Base-by-base conservation (phyloP, 2,888 invertebrate genomes). In the Geotrupes spiniger region DNA sequence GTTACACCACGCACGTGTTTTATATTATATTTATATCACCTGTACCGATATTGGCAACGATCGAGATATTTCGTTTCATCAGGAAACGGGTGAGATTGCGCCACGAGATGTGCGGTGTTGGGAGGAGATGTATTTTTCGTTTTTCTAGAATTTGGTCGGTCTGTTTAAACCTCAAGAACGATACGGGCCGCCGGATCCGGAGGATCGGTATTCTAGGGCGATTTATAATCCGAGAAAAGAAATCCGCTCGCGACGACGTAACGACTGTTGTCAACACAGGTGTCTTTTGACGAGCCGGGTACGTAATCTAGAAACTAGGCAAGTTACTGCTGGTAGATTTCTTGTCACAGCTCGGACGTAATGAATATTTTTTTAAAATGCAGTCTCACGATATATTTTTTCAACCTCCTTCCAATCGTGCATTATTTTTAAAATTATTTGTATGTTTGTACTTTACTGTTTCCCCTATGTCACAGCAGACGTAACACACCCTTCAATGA, bases 151-250 rank as follows among this genome's bases (percentile, higher is more conserved):
- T 11, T 33, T 49, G 16, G 3, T 41, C 2, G 49, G 49, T 4
- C 11, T 49, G 26, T 45, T 49, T 21, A 41, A 49, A 37, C 17
- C 16, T 25, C 37, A 42, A n/a, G 45, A 45, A 21, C 14, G 11
- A n/a, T 49, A 15, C 21, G 49, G 49, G 29, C 49, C 49, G 2
- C 49, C 49, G 10, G 49, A 49, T 45, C 31, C 49, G 6, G 41
- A 41, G 29, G 49, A 49, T 17, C 12, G 45, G 15, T 37, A 37
- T 41, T 37, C 41, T 17, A 40, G 49, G 21, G 16, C 36, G 36
- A 14, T 49, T 3, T 49, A 40, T 25, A 49, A 49, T 29, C 49
- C 49, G 1, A 40, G 49, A 17, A 36, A 29, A 11, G 49, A 49
- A 29, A 49, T 37, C 1, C 26, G 43, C 4, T 15, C 41, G 3